Conservation (phyloP, 1,140 invertebrate genomes). For the Cepaea nemoralis region DNA sequence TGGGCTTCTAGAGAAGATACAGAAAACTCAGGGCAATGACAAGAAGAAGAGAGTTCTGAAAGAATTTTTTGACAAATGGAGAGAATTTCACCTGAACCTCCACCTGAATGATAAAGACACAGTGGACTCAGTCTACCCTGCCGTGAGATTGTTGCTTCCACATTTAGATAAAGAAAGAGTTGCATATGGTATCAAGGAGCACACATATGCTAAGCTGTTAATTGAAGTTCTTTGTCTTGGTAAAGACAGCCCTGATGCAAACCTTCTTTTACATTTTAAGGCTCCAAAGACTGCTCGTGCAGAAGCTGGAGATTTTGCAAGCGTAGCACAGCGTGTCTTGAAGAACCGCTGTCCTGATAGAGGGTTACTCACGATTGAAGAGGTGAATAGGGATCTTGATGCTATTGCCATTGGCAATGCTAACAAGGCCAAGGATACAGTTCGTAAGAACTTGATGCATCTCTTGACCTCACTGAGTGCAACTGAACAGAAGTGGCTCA, state of each 20-base stretch:
- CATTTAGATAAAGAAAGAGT: constrained; percentile 74
- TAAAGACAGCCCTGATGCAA: constrained; percentile 78
- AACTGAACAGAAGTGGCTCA: constrained; percentile 88
- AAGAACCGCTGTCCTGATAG: constrained; percentile 76
- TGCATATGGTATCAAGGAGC: constrained; percentile 72
- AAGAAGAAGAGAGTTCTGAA: constrained; percentile 73
- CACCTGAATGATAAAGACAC: constrained; percentile 59
- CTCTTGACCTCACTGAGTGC: constrained; percentile 78
- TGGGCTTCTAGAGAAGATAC: constrained; percentile 74
- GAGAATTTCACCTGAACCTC: constrained; percentile 68
- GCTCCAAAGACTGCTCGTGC: constrained; percentile 70
- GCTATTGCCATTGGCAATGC: constrained; percentile 77
- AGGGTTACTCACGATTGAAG: constrained; percentile 75
- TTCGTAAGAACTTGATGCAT: constrained; percentile 73
- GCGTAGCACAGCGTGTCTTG: constrained; percentile 80
- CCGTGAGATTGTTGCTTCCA: constrained; percentile 82
- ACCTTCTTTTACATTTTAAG: constrained; percentile 77
- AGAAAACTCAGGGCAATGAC: constrained; percentile 70
- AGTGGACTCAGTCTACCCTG: constrained; percentile 78
- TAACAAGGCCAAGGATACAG: constrained; percentile 73
- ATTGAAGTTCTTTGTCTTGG: constrained; percentile 80
- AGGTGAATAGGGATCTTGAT: constrained; percentile 82
- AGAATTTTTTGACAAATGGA: constrained; percentile 75
- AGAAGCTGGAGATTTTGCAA: constrained; percentile 81
- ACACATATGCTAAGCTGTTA: constrained; percentile 78